These are phyloP conservation scores for Caradrina kadenii DNA, from an alignment of 2,888 invertebrate species.

Conservation along the genomic window DNA sequence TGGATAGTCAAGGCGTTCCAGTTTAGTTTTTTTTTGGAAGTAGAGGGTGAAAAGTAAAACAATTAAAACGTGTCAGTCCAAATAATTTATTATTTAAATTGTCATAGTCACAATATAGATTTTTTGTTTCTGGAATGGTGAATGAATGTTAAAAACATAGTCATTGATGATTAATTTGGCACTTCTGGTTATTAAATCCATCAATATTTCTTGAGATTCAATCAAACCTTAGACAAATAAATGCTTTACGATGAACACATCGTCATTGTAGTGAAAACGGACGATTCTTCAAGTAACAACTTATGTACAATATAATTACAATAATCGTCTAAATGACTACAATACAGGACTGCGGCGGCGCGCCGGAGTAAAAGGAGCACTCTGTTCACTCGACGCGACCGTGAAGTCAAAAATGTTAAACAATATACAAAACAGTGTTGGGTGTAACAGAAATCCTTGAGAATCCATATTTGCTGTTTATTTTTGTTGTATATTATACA, in stretches of 20 bases:
- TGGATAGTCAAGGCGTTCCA: too few relatives aligned
- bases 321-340: conserved; percentile 72
- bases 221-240: conserved; percentile 81
- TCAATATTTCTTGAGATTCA: conserved; percentile 82
- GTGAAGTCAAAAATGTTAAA: conserved; percentile 50
- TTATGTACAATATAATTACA: conserved; percentile 89
- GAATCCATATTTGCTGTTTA: conserved; percentile 43
- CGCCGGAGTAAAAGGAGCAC: not conserved
- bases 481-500: conserved; percentile 57
- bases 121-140: conserved; percentile 85
- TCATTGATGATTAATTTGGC: conserved; percentile 82
- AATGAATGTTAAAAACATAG: conserved; percentile 74
- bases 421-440: conserved; percentile 51
- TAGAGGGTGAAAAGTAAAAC: conserved; percentile 6
- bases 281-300: conserved; percentile 83
- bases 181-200: conserved; percentile 75
- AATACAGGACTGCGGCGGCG: conserved; percentile 25
- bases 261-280: conserved; percentile 69
- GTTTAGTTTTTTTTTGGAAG: not conserved
- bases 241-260: conserved; percentile 79
- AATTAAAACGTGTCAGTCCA: conserved; percentile 82
- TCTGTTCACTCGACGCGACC: conserved; percentile 16
- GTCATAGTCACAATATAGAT: conserved; percentile 77
- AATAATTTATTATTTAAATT: conserved; percentile 84
- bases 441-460: conserved; percentile 52